These are phyloP conservation scores for Callimorpha dominula DNA, from an alignment of 2,888 invertebrate genomes.

Conservation along the genomic window DNA sequence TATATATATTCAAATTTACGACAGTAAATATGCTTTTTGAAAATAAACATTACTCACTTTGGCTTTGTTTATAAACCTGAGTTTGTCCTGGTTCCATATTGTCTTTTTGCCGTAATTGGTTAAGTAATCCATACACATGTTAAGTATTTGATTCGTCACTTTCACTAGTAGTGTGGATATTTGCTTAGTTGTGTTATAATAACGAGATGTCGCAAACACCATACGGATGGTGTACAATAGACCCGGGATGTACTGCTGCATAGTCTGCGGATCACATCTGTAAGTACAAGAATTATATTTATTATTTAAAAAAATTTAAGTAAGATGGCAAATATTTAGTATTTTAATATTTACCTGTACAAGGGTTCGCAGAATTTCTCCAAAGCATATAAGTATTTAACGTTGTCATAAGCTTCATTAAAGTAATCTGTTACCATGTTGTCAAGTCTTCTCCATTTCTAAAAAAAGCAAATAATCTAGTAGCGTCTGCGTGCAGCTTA, in stretches of 20 bases:
- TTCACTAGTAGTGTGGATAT: constrained; percentile 93
- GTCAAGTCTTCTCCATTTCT: constrained; percentile 93
- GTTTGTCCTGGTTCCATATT: constrained; percentile 92
- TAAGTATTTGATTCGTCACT: constrained; percentile 96
- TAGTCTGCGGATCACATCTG: constrained; percentile 89
- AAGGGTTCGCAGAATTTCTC: constrained; percentile 95
- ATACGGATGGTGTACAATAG: constrained; percentile 93
- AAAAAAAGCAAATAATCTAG: constrained; percentile 32
- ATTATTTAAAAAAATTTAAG: too few species aligned
- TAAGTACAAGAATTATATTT: neutral
- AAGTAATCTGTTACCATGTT: constrained; percentile 91
- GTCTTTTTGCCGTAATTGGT: constrained; percentile 89
- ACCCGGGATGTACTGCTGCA: constrained; percentile 91
- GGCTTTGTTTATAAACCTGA: constrained; percentile 90
- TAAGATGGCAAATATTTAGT: too few species aligned
- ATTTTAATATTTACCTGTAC: too few species aligned
- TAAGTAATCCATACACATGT: constrained; percentile 92
- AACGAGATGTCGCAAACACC: constrained; percentile 93
- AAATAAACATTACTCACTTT: constrained; percentile 79
- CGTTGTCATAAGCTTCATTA: constrained; percentile 95
- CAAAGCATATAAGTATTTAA: constrained; percentile 94
- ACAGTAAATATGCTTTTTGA: too few species aligned
- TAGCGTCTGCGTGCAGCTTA: neutral
- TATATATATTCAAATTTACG: too few species aligned
- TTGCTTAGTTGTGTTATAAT: constrained; percentile 93